phyloP scores from a whole-genome alignment of 1,140 invertebrate genomes.

The Lasioglossum baleicum region DNA sequence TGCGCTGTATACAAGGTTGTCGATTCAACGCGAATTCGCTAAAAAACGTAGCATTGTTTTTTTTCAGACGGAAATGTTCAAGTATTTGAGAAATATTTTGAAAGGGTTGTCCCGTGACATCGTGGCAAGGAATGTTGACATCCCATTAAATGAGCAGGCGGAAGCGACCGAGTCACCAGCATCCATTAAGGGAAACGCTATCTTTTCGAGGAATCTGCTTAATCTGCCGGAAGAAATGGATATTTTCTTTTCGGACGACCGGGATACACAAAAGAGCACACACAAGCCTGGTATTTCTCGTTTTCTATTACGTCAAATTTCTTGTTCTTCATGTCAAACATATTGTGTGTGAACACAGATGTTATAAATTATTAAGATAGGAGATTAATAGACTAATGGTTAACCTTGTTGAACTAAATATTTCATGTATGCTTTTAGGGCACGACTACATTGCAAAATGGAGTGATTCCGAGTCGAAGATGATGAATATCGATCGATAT shows the following conservation, averaged over 20 bases:
- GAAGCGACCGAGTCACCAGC: background rate
- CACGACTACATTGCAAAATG: background rate
- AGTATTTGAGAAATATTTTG: conserved; percentile 1
- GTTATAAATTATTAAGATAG: too few species aligned
- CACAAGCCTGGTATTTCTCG: conserved; percentile 1
- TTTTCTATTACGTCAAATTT: too few species aligned
- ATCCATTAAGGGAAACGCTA: background rate
- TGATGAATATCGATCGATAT: background rate
- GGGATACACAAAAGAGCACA: background rate
- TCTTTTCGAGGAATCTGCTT: conserved; percentile 5
- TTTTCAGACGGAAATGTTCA: conserved; percentile 37
- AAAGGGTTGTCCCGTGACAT: background rate
- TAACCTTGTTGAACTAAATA: background rate
- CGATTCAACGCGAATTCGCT: too few species aligned
- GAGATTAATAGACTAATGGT: too few species aligned
- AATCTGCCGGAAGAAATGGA: conserved; percentile 13
- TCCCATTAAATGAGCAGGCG: conserved; percentile 5
- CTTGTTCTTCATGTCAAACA: too few species aligned
- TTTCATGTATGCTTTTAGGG: background rate
- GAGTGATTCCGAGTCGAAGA: background rate
- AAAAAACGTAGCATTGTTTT: background rate
- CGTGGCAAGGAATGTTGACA: conserved; percentile 8
- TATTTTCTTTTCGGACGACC: background rate
- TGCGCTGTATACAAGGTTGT: too few species aligned
- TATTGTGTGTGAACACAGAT: too few species aligned